Conservation (phyloP, 2,888 invertebrate species). For the Pemphredon lugubris region DNA sequence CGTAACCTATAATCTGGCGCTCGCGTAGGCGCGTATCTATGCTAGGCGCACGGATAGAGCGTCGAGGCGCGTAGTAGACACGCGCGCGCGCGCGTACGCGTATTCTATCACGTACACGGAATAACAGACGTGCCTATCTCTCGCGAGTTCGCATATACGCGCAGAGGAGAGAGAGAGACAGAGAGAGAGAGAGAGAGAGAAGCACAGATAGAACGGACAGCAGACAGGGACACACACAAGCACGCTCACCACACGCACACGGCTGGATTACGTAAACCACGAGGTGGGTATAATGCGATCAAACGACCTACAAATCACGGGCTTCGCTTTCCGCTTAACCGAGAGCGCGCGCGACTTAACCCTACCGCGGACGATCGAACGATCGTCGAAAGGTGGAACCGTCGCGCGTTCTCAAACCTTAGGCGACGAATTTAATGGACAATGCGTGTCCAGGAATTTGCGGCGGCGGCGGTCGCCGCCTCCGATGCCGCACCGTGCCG, state of each 20-base stretch:
- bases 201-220: background rate
- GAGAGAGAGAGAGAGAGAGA: constrained; percentile 2
- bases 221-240: constrained; percentile 15
- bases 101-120: background rate
- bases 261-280: constrained; percentile 70
- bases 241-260: constrained; percentile 23
- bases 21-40: constrained; percentile 13
- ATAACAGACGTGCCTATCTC: constrained; percentile 7
- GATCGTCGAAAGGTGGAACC: constrained; percentile 34
- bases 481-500: no score
- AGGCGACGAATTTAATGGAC: constrained; percentile 26
- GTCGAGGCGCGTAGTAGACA: background rate
- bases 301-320: constrained; percentile 76
- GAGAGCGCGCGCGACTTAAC: constrained; percentile 52
- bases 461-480: background rate
- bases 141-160: background rate
- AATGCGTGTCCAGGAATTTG: constrained; percentile 9
- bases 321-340: constrained; percentile 66
- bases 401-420: background rate
- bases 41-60: constrained; percentile 18
- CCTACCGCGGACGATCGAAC: constrained; percentile 42
- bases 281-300: constrained; percentile 67
- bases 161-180: background rate
- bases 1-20: constrained; percentile 47
- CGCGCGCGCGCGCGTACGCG: background rate